Base-by-base conservation (phyloP, 2,888 invertebrate species). In the Cybosia mesomella region DNA sequence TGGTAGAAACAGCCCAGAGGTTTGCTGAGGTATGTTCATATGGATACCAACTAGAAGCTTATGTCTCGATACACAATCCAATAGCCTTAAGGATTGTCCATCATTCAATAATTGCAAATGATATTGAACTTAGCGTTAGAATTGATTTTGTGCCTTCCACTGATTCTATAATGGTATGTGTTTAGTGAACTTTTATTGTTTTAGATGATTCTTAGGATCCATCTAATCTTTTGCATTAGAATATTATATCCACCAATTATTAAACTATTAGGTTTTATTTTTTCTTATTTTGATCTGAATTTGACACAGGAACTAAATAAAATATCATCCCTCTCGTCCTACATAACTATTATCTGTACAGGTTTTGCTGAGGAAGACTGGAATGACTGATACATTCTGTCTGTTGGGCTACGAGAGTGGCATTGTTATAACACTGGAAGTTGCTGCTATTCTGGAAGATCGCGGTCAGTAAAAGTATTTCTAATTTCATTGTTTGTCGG, bases 401-500 rank as follows among this genome's bases (percentile, higher is more conserved):
- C 69, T 92, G 2, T 21, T 91, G 65, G 91, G 91, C 3, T 91
- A 87, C 36, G 91, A 91, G 74, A 81, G 83, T 58, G 92, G 92
- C 9, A 82, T 89, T 0, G 21, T 80, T 13, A 73, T 89, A 0
- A 89, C 89, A n/a, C 72, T 91, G 34, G 89, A 91, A 76, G 72
- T 89, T 66, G 90, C 89, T 22, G 79, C 84, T 0, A 84, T 90
- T 53, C 79, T 92, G n/a, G 91, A 92, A 80, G 71, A 85, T 1
- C 65, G 77, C 21, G 92, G 91, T 91, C 82, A 24, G 34, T n/a
- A n/a, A n/a, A n/a, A n/a, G n/a, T 43, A 32, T 22, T 22, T 59
- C 28, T 34, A 21, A 21, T 28, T 28, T 28, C 5, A 28, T 28
- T 28, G 28, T 28, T 43, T 21, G 39, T 28, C 34, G 15, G 18